Percentiles rank a stretch among this genome's conserved stretches.
These are phyloP conservation scores for Baryphthengus martii DNA, from an alignment of 2,113 vertebrate genomes.

Conservation along the genomic window DNA sequence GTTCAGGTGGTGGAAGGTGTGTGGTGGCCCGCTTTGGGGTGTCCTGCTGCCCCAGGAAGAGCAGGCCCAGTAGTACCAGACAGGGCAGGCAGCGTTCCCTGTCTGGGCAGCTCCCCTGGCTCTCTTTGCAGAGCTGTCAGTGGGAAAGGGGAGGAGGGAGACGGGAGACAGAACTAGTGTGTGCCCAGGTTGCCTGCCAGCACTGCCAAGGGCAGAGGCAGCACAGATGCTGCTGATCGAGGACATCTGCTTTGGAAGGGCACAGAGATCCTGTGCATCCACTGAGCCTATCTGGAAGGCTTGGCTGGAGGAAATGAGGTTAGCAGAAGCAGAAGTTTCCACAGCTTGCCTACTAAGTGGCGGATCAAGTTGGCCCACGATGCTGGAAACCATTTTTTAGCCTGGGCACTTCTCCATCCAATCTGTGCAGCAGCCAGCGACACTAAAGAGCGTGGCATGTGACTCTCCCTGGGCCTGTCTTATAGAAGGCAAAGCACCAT, in stretches of 20 bases:
- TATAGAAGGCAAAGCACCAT: background rate
- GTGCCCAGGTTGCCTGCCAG: background rate
- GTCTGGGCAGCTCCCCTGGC: background rate
- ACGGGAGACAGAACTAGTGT: background rate
- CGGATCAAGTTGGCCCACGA: background rate
- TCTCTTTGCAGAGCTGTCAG: background rate
- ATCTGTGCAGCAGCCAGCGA: slow-evolving; percentile 20
- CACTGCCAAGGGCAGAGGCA: background rate
- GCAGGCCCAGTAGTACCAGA: background rate
- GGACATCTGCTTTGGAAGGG: slow-evolving; percentile 18
- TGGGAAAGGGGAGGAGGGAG: background rate
- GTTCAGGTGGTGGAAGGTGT: background rate
- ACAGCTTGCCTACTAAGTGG: background rate
- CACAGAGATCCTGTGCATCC: background rate
- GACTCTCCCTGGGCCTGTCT: slow-evolving; percentile 12
- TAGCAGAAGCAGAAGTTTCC: slow-evolving; percentile 35
- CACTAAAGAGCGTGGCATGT: background rate
- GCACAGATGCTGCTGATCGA: background rate
- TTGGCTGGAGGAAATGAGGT: slow-evolving; percentile 11
- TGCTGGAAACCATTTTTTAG: slow-evolving; percentile 10
- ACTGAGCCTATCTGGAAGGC: background rate
- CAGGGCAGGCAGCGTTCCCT: background rate
- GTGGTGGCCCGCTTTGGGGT: background rate
- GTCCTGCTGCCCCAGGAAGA: background rate
- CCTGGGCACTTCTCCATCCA: slow-evolving; percentile 32